These are phyloP conservation scores for Pyrgilauda ruficollis DNA, from an alignment of 2,113 vertebrate genomes.

Conservation along the genomic window DNA sequence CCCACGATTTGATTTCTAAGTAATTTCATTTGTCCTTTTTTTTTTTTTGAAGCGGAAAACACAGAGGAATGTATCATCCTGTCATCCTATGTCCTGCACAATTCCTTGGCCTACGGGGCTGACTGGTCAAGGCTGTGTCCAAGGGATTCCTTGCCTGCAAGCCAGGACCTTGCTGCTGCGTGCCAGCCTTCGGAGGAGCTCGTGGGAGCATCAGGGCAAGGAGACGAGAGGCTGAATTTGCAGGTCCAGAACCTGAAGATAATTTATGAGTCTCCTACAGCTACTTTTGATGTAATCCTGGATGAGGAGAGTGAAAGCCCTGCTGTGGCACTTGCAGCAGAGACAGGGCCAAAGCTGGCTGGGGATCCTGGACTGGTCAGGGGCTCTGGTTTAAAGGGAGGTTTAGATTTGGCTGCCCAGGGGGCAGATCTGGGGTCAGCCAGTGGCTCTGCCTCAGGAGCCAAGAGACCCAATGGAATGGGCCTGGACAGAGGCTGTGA, in stretches of 20 bases:
- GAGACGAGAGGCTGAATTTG: neutral
- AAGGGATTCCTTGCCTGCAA: neutral
- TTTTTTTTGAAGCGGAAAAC: slow-evolving; percentile 64
- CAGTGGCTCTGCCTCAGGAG: accelerated
- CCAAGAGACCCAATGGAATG: neutral
- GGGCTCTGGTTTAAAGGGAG: neutral
- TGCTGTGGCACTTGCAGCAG: neutral
- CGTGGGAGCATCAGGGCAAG: neutral
- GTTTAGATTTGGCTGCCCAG: neutral
- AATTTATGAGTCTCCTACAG: slow-evolving; percentile 79
- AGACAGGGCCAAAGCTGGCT: neutral
- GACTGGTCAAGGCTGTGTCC: slow-evolving; percentile 87
- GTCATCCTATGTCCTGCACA: slow-evolving; percentile 82
- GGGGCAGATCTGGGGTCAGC: neutral
- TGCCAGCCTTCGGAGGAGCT: neutral
- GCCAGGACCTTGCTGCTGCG: slow-evolving; percentile 4
- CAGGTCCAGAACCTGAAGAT: slow-evolving; percentile 73
- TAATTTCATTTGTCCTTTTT: neutral
- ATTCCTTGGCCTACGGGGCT: slow-evolving; percentile 89
- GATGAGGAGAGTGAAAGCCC: slow-evolving; percentile 73
- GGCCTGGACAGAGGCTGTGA: neutral
- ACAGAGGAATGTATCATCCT: slow-evolving; percentile 71
- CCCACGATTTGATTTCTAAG: neutral
- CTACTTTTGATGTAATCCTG: slow-evolving; percentile 75
- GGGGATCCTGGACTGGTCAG: neutral